Base-by-base conservation (phyloP, 2,113 vertebrate genomes). In the Eclectus roratus region DNA sequence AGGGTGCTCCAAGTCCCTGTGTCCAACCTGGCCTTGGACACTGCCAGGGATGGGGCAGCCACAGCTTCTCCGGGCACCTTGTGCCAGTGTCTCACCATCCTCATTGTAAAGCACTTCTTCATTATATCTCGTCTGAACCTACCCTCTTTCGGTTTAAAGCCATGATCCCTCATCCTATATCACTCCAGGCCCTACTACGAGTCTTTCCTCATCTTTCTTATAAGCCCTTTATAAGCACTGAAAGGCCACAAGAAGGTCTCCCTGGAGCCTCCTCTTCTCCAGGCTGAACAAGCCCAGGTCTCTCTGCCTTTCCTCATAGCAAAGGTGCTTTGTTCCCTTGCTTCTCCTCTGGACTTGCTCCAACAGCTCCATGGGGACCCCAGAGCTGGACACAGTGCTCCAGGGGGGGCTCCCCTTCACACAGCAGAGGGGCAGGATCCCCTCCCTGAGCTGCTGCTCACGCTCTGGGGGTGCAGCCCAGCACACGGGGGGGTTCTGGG, bases 51-150 rank as follows among this genome's bases (percentile, higher is more conserved):
- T 46, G 25, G 8, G 3, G 15, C 10, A 58, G 18, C 7, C 1
- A 52, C 53, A 10, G 21, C 2, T 17, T 4, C 65, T 25, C 76
- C 19, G 33, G 33, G 19, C 3, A 78, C 3, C 1, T 21, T 5
- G 1, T 2, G 0, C 18, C 53, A 65, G 17, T 1, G 1, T 3
- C 2, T 81, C 44, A 10, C 1, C 39, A 60, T 12, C 4, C 13
- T 41, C 23, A 1, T 0, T 1, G 0, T 2, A 3, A 80, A 3
- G 3, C 14, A 80, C 33, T 17, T 2, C 41, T 61, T 21, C 56
- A 19, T 37, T 7, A 13, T 3, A 37, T 47, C 27, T 27, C 3
- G 6, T 6, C 9, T 29, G 52, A 53, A 53, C 52, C 52, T 29
- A 1, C 6, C 28, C 16, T 27, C 52, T 29, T 17, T 17, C 52